Evolutionary conservation across 2,113 vertebrate genomes (phyloP).

Genomic region (Phainopepla nitens): DNA sequence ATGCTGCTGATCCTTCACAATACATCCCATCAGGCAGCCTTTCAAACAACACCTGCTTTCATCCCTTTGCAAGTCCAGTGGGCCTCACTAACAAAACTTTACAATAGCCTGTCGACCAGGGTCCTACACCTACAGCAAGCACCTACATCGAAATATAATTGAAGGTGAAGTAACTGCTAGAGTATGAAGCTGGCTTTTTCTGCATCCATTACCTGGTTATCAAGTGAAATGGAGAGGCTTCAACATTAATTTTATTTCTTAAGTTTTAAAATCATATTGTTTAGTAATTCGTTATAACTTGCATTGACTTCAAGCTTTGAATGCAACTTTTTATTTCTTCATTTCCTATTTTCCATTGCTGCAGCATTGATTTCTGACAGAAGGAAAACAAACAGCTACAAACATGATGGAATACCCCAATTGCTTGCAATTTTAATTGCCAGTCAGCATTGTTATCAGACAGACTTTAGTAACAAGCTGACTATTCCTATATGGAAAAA

Average conservation of each 20-base stretch:
- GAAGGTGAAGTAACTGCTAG: not conserved
- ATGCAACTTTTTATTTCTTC: not conserved
- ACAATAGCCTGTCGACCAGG: not conserved
- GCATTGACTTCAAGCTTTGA: not conserved
- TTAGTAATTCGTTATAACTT: not conserved
- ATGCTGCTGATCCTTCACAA: not conserved
- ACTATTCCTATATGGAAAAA: not conserved
- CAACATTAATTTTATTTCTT: not conserved
- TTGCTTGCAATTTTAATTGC: not conserved
- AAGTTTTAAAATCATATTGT: constrained; percentile 13
- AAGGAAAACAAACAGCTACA: not conserved
- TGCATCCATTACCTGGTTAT: not conserved
- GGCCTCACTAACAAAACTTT: not conserved
- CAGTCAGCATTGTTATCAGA: not conserved
- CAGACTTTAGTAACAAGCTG: not conserved
- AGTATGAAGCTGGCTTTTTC: not conserved
- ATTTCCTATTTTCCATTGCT: not conserved
- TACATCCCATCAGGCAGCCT: not conserved
- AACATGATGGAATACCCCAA: not conserved
- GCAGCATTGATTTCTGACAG: constrained; percentile 10
- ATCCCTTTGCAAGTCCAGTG: not conserved
- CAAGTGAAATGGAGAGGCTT: not conserved
- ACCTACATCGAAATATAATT: not conserved
- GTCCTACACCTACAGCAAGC: not conserved
- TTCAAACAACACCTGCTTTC: not conserved